Base-by-base conservation (phyloP, 2,888 invertebrate species). In the Arrhopalites spinosus region DNA sequence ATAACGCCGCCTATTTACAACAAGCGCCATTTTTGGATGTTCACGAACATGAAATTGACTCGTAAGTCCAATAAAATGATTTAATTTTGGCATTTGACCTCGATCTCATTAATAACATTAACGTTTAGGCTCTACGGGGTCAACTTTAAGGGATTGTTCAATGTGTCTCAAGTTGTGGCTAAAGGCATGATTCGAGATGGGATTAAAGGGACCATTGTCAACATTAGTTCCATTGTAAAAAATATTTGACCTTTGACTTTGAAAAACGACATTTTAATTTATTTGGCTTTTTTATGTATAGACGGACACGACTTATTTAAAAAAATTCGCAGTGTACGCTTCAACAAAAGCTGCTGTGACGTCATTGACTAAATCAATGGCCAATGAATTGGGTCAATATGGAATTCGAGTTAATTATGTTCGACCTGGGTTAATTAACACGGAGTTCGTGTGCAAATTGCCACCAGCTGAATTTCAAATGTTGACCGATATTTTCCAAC, bases 131-230 rank as follows among this genome's bases (percentile, higher is more conserved):
- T 23, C 3, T 25, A 68, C 23, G n/a, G 50, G n/a, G 67, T 74
- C 2, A 74, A 74, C 45, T 17, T 69, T 1, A 50, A 53, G 11
- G 47, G 68, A 7, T 25, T 74, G 11, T 43, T 74, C 1, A 47
- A 59, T n/a, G 61, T 74, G 8, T 15, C 27, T 25, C 74, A 74
- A 69, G 27, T 45, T 36, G 74, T 69, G 45, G 69, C 43, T 1
- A 29, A 7, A 23, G 45, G 61, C 1, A 68, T 74, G 68, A 69
- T 74, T 23, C 56, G 53, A 20, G 20, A 56, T n/a, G 30, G 56
- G 23, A 43, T 15, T 11, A 50, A 50, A 27, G 80, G 77, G 15
- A 68, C 76, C 8, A 67, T 80, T 13, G 80, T 80, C 17, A 80
- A 78, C 50, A 68, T 80, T 1, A 68, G 68, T n/a, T 74, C 74